Evolutionary conservation across 1,140 invertebrate species (phyloP).

Genomic region (Drosophila obscura): DNA sequence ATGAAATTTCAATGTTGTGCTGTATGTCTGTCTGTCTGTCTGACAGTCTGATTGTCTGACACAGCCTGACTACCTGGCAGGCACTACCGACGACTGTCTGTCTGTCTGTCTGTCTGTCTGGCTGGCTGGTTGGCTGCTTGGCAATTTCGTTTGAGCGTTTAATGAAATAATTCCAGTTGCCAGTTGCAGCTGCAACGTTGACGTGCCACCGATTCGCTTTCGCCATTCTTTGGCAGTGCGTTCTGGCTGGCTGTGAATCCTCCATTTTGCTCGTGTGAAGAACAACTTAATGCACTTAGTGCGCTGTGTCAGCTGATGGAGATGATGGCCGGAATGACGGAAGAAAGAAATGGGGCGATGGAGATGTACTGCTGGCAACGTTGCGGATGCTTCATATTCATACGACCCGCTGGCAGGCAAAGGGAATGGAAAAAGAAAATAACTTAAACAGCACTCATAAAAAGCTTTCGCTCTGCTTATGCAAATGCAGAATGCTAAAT

Average conservation of each 20-base stretch:
- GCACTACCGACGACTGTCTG: slow-evolving; percentile 20
- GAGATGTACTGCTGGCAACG: slow-evolving; percentile 28
- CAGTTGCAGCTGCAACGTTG: slow-evolving; percentile 66
- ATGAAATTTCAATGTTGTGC: slow-evolving; percentile 79
- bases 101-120: slow-evolving; percentile 20
- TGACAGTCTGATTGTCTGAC: slow-evolving; percentile 23
- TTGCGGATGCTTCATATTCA: slow-evolving; percentile 65
- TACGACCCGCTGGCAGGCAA: slow-evolving; percentile 40
- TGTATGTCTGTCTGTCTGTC: slow-evolving; percentile 9
- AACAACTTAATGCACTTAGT: slow-evolving; percentile 83
- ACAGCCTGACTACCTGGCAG: slow-evolving; percentile 22
- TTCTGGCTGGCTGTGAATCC: slow-evolving; percentile 25
- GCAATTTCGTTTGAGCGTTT: slow-evolving; percentile 68
- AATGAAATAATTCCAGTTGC: slow-evolving; percentile 76
- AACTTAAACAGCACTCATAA: slow-evolving; percentile 28
- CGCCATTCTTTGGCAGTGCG: slow-evolving; percentile 39
- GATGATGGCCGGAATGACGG: slow-evolving; percentile 3
- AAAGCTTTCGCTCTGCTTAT: slow-evolving; percentile 50
- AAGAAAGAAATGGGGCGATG: too few relatives aligned
- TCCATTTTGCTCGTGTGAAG: slow-evolving; percentile 47
- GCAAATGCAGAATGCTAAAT: slow-evolving; percentile 68
- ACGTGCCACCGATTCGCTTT: slow-evolving; percentile 17
- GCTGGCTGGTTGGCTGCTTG: slow-evolving; percentile 52
- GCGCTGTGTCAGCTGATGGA: slow-evolving; percentile 55
- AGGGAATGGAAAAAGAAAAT: slow-evolving; percentile 11